Evolutionary conservation across 2,113 vertebrate genomes (phyloP).

Genomic region (Aegotheles bennettii): DNA sequence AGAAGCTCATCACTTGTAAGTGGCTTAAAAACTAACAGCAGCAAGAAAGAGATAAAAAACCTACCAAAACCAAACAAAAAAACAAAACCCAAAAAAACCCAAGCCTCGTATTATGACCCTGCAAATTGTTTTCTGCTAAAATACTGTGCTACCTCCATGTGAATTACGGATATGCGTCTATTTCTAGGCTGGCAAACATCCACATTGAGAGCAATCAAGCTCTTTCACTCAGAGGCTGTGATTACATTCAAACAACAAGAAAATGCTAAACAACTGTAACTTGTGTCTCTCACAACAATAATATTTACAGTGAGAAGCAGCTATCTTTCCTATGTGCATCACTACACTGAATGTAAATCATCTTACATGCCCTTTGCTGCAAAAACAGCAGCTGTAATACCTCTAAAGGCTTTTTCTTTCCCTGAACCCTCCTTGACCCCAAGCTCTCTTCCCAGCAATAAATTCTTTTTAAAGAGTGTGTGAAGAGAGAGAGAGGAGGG

Average conservation of each 20-base stretch:
- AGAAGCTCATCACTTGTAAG: neutral
- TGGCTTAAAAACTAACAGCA: neutral
- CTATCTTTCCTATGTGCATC: neutral
- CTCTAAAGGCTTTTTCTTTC: neutral
- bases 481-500: neutral
- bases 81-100: neutral
- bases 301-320: neutral
- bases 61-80: no score
- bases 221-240: neutral
- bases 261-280: neutral
- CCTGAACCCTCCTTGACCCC: constrained; percentile 22
- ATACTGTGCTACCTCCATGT: neutral
- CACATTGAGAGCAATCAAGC: neutral
- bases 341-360: neutral
- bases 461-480: neutral
- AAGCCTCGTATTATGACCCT: neutral
- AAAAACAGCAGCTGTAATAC: neutral
- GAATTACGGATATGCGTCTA: neutral
- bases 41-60: neutral
- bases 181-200: neutral
- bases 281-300: neutral
- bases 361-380: neutral
- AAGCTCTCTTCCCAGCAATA: constrained; percentile 13
- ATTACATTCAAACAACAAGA: neutral
- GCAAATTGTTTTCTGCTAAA: neutral